A percentile compares a stretch with the other conserved stretches of the same genome.
Conservation (phyloP, 2,888 invertebrate genomes). For the Octonoba sinensis region DNA sequence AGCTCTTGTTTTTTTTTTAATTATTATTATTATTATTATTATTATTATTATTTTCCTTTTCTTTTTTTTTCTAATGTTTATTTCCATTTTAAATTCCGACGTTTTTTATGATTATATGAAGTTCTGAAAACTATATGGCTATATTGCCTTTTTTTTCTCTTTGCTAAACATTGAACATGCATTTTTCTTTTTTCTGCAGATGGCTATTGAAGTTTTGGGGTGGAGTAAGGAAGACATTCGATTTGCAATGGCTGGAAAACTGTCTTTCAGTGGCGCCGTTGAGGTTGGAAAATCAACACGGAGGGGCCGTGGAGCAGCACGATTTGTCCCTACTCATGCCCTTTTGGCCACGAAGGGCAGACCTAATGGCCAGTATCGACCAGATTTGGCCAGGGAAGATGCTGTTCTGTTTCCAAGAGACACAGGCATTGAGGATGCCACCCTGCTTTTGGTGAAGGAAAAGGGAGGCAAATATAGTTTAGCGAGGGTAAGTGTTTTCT, state of each 20-base stretch:
- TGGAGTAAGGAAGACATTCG: slow-evolving; percentile 91
- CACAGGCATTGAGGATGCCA: slow-evolving; percentile 84
- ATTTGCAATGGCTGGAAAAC: slow-evolving; percentile 89
- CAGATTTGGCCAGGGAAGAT: slow-evolving; percentile 73
- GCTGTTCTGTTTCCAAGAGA: slow-evolving; percentile 72
- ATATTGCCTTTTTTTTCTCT: no score
- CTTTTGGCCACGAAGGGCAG: slow-evolving; percentile 91
- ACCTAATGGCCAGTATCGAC: slow-evolving; percentile 81
- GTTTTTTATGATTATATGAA: no score
- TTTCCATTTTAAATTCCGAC: no score
- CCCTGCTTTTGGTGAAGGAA: slow-evolving; percentile 87
- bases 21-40: no score
- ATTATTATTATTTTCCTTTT: no score
- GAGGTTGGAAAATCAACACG: slow-evolving; percentile 66
- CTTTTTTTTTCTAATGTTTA: no score
- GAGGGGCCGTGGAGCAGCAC: slow-evolving; percentile 68
- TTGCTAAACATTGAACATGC: no score
- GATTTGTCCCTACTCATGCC: slow-evolving; percentile 86
- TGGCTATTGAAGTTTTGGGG: slow-evolving; percentile 92
- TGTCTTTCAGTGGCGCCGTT: slow-evolving; percentile 85
- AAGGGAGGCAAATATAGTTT: slow-evolving; percentile 89
- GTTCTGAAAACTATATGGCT: no score
- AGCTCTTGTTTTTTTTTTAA: no score
- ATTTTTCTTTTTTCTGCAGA: slow-evolving; percentile 70
- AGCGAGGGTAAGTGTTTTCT: slow-evolving; percentile 76